Evolutionary conservation across 2,888 invertebrate genomes (phyloP).

Genomic region (Eupithecia inturbata): DNA sequence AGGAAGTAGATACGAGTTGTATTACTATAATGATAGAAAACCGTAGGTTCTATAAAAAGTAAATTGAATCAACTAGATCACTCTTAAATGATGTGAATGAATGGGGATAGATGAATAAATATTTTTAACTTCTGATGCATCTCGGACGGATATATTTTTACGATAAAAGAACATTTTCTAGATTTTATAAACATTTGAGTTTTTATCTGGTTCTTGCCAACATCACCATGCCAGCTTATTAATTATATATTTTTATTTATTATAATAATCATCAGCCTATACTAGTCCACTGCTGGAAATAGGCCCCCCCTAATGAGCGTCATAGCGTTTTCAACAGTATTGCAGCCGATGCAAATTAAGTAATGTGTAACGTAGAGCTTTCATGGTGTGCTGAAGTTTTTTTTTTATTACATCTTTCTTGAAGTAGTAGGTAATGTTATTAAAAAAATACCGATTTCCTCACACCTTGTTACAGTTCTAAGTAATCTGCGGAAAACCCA

Average conservation of each 20-base stretch:
- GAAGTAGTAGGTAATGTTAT: too few relatives aligned
- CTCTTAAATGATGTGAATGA: background rate
- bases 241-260: too few relatives aligned
- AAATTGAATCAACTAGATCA: too few relatives aligned
- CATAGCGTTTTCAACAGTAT: too few relatives aligned
- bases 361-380: too few relatives aligned
- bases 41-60: background rate
- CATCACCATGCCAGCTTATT: too few relatives aligned
- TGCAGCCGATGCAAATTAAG: too few relatives aligned
- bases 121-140: background rate
- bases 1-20: background rate
- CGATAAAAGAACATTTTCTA: background rate
- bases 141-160: background rate
- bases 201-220: background rate
- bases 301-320: too few relatives aligned
- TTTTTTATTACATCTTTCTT: too few relatives aligned
- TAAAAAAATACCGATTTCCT: background rate
- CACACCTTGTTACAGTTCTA: background rate
- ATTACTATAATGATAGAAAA: background rate
- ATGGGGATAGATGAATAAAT: background rate
- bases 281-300: too few relatives aligned
- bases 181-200: background rate
- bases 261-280: too few relatives aligned
- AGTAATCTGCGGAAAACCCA: slow-evolving; percentile 19
- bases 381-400: too few relatives aligned